Evolutionary conservation across 2,888 invertebrate species (phyloP), one percentile per base, ranked within the genome.

Genomic region (Hetaerina titia): DNA sequence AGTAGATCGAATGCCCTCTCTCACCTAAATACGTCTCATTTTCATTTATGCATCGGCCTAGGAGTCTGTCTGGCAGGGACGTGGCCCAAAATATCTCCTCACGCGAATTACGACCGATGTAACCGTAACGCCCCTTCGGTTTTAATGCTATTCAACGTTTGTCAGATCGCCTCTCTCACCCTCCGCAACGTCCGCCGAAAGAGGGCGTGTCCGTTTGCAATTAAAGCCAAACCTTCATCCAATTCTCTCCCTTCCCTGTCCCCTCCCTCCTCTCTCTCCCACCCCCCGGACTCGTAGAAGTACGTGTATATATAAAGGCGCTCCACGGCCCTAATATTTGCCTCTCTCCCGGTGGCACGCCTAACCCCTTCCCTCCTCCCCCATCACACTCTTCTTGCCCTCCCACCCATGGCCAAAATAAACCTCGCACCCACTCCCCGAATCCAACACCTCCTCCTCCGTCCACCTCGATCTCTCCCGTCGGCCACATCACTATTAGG

Each of bases 181-280:
- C 81, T 31, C 58, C n/a, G n/a, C 63, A 69, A 60, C 60, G 90
- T 45, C 89, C 57, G 57, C 15, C 31, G 22, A 45, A 45, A 69
- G 64, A 92, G 92, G 92, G 92, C 92, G 69, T 92, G 92, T 92
- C 92, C n/a, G 69, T 31, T 15, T 57, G 69, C 92, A 92, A 92
- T 92, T 92, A 92, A 92, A 92, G 69, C 92, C 92, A 92, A 92
- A 92, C 92, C 64, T 63, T 56, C 69, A 60, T 31, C 92, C 58
- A 22, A 58, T 57, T 89, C 89, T n/a, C 81, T 81, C 31, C 22
- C n/a, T 13, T 5, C 13, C n/a, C 5, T 81, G 13, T n/a, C 13
- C 15, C 81, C 81, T 31, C 25, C 13, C 25, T 81, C 31, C 19
- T 25, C 88, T 22, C 58, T 58, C 45, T 69, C 45, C 45, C 45